Conservation (phyloP, 2,797 vertebrate species). For the Peromyscus nudipes region DNA sequence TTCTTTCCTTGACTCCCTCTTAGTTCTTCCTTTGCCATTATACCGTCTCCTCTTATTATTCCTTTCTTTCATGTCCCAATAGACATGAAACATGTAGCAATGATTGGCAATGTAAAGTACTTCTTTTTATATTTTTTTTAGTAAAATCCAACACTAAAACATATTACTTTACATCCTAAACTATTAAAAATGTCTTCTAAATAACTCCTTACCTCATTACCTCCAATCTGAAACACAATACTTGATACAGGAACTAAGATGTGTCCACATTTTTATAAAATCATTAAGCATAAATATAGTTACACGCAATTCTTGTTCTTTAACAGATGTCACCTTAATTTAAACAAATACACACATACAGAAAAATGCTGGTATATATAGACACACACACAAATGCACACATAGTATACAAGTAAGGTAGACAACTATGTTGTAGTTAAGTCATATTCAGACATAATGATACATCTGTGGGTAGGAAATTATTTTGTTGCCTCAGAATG, state of each 20-base stretch:
- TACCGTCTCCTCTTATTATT: not conserved
- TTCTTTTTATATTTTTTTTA: not conserved
- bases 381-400: not conserved
- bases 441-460: not conserved
- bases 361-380: not conserved
- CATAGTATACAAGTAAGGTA: rapidly evolving
- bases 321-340: not conserved
- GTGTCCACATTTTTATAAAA: not conserved
- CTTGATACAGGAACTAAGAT: not conserved
- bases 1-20: not conserved
- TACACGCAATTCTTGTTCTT: not conserved
- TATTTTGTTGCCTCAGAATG: not conserved
- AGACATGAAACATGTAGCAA: not conserved
- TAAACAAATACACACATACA: not conserved
- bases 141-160: constrained; percentile 26
- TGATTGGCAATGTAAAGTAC: not conserved
- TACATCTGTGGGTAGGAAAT: not conserved
- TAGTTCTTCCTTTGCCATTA: not conserved
- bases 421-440: not conserved
- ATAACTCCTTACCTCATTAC: not conserved
- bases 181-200: not conserved
- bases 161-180: not conserved
- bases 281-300: not conserved
- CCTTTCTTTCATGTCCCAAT: not conserved
- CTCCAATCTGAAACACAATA: not conserved